Conservation (phyloP, 2,888 invertebrate species). For the Sesia apiformis region DNA sequence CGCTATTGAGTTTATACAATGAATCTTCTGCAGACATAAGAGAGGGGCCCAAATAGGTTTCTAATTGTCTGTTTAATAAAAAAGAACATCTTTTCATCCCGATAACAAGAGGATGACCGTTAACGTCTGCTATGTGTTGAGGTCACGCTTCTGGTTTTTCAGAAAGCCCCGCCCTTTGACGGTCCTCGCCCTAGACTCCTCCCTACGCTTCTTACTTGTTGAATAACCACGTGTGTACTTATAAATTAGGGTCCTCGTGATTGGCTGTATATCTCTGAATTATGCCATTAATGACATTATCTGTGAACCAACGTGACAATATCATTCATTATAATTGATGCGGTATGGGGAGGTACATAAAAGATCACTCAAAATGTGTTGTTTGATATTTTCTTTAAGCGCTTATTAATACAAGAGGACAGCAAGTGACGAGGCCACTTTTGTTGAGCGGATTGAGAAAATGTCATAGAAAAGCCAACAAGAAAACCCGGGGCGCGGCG, state of each 20-base stretch:
- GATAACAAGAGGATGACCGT: conserved; percentile 55
- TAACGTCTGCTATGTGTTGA: conserved; percentile 43
- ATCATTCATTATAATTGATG: too few relatives aligned
- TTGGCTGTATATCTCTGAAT: conserved; percentile 32
- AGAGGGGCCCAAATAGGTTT: conserved; percentile 14
- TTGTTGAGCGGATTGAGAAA: conserved; percentile 31
- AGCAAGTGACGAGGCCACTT: conserved; percentile 18
- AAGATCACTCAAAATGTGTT: too few relatives aligned
- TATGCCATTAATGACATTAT: not conserved
- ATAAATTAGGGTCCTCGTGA: conserved; percentile 47
- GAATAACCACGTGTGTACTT: conserved; percentile 47
- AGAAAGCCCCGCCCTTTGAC: conserved; percentile 56
- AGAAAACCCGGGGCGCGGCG: conserved; percentile 19
- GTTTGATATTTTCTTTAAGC: too few relatives aligned
- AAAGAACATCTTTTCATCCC: conserved; percentile 43
- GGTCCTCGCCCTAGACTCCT: conserved; percentile 59
- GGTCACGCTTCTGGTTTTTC: conserved; percentile 57
- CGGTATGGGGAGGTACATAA: too few relatives aligned
- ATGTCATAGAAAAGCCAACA: conserved; percentile 41
- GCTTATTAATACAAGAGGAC: not conserved
- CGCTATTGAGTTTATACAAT: too few relatives aligned
- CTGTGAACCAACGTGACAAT: too few relatives aligned
- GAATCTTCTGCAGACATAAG: too few relatives aligned
- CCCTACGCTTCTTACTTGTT: conserved; percentile 60
- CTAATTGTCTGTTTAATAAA: conserved; percentile 30